Base-by-base conservation (phyloP, 2,113 vertebrate genomes). In the Helogale parvula region DNA sequence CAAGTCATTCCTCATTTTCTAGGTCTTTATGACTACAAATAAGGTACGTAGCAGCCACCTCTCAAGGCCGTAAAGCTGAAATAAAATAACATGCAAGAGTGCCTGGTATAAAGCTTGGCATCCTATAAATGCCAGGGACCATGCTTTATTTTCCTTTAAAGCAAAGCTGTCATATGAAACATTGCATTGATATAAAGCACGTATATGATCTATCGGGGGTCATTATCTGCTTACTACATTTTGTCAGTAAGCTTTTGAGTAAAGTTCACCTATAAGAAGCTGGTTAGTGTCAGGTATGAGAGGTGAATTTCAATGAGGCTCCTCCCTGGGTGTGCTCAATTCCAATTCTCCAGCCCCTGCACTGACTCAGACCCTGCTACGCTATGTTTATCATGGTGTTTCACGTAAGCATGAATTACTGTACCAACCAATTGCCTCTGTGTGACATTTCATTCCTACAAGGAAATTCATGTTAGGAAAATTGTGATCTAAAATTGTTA, bases 111-210 rank as follows among this genome's bases (percentile, higher is more conserved):
- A 90, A 94, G 71, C 76, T 60, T 77, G 86, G 35, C 35, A 94
- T 27, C 71, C 86, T 88, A 50, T 96, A 96, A 97, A 96, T 91
- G 54, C 89, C 38, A 83, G 72, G 1, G 15, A 45, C 31, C 11
- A 8, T 57, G 83, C 47, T 97, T 98, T 94, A 94, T 96, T 88
- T 95, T 93, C 35, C 60, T 90, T 97, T 86, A 95, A 97, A 87
- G 63, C 89, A 95, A 94, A 97, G 52, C 82, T 95, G 85, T 95
- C 95, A 93, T 72, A 74, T 52, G 60, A 97, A 94, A 88, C 16
- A 68, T 35, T 27, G 25, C 16, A 47, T 66, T 96, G 80, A 76
- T 97, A 52, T 84, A 94, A 96, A 79, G 21, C 35, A 80, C 54
- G 29, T 21, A 8, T 79, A 41, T 77, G 47, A 76, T 87, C 38